phyloP scores from a whole-genome alignment of 2,113 vertebrate species.

The Phyllostomus hastatus region DNA sequence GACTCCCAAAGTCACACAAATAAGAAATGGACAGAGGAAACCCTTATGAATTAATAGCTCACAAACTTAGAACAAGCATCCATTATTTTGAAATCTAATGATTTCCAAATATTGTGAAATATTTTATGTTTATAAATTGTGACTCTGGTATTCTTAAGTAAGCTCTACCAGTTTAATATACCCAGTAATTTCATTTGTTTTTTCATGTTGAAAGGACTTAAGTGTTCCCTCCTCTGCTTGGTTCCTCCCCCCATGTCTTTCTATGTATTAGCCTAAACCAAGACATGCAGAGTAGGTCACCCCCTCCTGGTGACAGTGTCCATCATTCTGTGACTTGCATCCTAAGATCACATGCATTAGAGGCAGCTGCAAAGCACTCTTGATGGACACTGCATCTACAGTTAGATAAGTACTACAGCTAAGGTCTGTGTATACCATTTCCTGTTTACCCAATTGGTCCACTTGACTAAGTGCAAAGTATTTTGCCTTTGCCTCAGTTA shows the following conservation, averaged over 20 bases:
- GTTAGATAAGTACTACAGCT: not conserved
- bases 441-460: not conserved
- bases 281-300: too few relatives aligned
- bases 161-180: not conserved
- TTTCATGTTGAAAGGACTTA: not conserved
- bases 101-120: not conserved
- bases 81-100: not conserved
- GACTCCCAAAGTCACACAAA: not conserved
- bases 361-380: not conserved
- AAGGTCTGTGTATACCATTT: not conserved
- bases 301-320: fast-evolving
- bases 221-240: not conserved
- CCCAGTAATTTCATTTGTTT: not conserved
- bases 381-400: not conserved
- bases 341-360: not conserved
- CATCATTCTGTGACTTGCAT: not conserved
- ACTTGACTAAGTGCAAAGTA: not conserved
- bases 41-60: not conserved
- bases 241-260: not conserved
- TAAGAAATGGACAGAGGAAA: not conserved
- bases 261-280: not conserved
- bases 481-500: not conserved
- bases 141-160: not conserved
- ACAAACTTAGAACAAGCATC: not conserved
- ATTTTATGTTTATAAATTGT: not conserved